Base-by-base conservation (phyloP, 2,888 invertebrate species). In the Linnaemya vulpina region DNA sequence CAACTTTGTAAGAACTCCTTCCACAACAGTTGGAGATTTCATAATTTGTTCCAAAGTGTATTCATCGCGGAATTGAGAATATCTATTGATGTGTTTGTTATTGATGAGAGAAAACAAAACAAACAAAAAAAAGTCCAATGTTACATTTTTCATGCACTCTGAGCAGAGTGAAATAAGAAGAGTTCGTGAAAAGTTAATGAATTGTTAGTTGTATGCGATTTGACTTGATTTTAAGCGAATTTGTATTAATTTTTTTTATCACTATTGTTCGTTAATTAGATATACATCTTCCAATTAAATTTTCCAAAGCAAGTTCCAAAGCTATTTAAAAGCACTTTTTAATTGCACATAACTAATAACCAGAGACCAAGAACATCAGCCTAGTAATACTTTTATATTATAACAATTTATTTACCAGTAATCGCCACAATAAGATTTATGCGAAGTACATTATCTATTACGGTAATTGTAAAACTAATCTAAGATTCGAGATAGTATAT, bases 1-100 rank as follows among this genome's bases (percentile, higher is more conserved):
- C 13, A 99, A 93, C 91, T 99, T 98, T 1, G 99, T 99, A 63
- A 99, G 93, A 0, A 98, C 97, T 3, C 97, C 98, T 92, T 96
- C 97, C 79, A 99, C 95, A 86, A 99, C 95, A 90, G 94, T 94
- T n/a, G 97, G 96, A 0, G 99, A 97, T 13, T 96, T 95, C 91
- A 96, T 93, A 80, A 99, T 97, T 93, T 99, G 96, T 80, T 99
- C 97, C 86, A 99, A 93, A 0, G 96, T 95, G 91, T 99, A 99
- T 90, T 97, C 97, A 87, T 97, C 96, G 89, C 96, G 96, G 91
- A 98, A 98, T 92, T 99, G 99, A 0, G 99, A 98, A 89, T 98
- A 95, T 30, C 96, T 96, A 89, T 20, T 87, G 22, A n/a, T 25
- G 55, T 20, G 55, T 46, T 58, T 30, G 3, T n/a, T 7, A 87